A percentile compares a stretch with the other conserved stretches of the same genome.
phyloP scores from a whole-genome alignment of 2,888 invertebrate genomes.

The Heliconius sara region DNA sequence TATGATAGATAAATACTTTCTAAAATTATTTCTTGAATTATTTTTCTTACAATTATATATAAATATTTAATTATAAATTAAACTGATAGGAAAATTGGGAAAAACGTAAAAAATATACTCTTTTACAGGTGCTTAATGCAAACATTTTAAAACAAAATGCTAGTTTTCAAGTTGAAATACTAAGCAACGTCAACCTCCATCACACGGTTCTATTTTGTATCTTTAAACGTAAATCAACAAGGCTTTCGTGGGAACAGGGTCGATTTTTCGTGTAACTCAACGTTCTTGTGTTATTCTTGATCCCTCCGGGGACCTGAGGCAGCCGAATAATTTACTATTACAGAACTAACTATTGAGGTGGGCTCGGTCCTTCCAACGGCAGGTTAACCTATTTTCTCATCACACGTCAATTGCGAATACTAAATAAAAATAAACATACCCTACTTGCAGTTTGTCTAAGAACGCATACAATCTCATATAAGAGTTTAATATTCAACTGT shows the following conservation, averaged over 20 bases:
- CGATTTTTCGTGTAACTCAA: slow-evolving; percentile 60
- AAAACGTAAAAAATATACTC: neutral
- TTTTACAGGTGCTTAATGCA: neutral
- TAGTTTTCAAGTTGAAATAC: neutral
- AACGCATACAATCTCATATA: neutral
- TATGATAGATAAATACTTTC: neutral
- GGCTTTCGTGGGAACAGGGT: slow-evolving; percentile 53
- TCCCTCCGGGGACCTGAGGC: slow-evolving; percentile 57
- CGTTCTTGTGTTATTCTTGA: slow-evolving; percentile 71
- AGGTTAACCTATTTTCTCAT: slow-evolving; percentile 40
- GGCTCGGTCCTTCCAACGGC: slow-evolving; percentile 59
- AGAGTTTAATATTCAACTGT: neutral
- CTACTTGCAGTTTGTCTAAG: neutral
- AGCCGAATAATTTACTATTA: slow-evolving; percentile 75
- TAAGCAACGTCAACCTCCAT: slow-evolving; percentile 22
- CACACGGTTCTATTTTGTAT: slow-evolving; percentile 37
- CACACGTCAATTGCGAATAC: slow-evolving; percentile 34
- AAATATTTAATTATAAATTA: rapidly evolving
- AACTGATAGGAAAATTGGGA: neutral
- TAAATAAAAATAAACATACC: neutral
- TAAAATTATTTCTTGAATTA: neutral
- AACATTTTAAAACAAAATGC: neutral
- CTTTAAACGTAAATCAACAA: slow-evolving; percentile 41
- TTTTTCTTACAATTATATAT: neutral
- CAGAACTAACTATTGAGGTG: slow-evolving; percentile 72